Percentiles rank a stretch among this genome's conserved stretches.
Evolutionary conservation across 2,113 vertebrate genomes (phyloP).

Genomic region (Micronisus gabar): DNA sequence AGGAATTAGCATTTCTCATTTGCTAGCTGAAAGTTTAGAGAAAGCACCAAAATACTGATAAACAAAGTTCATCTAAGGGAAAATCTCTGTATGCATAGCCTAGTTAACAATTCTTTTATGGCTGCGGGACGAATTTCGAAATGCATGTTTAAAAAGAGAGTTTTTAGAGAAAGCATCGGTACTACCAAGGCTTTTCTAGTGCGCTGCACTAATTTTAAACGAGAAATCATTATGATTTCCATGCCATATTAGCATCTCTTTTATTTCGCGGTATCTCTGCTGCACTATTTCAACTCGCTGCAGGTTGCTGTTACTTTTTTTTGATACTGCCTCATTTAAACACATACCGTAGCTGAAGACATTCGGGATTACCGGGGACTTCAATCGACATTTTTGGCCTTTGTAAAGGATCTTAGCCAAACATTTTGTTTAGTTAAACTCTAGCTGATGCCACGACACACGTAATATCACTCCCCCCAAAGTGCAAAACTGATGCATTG

Average conservation of each 20-base stretch:
- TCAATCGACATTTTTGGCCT: constrained; percentile 4
- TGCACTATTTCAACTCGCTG: not conserved
- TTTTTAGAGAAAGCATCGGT: constrained; percentile 5
- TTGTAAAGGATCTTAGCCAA: constrained; percentile 24
- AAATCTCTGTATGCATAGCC: constrained; percentile 26
- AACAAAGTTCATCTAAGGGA: constrained; percentile 46
- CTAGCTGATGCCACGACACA: constrained; percentile 22
- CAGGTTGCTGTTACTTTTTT: not conserved
- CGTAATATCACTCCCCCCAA: constrained; percentile 10
- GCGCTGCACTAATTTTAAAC: constrained; percentile 38
- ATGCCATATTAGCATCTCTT: not conserved
- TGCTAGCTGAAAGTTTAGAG: constrained; percentile 31
- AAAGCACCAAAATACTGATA: constrained; percentile 8
- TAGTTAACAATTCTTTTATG: constrained; percentile 30
- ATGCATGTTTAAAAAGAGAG: not conserved
- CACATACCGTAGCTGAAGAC: not conserved
- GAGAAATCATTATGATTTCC: constrained; percentile 29
- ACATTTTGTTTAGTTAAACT: constrained; percentile 23
- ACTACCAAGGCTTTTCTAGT: not conserved
- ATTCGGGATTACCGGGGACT: not conserved
- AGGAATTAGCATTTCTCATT: constrained; percentile 46
- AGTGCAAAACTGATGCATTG: constrained; percentile 50
- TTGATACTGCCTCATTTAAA: not conserved
- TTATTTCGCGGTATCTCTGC: not conserved
- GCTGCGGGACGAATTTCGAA: constrained; percentile 15